These are phyloP conservation scores for Thalassarche chlororhynchos DNA, from an alignment of 2,113 vertebrate genomes.

Conservation along the genomic window DNA sequence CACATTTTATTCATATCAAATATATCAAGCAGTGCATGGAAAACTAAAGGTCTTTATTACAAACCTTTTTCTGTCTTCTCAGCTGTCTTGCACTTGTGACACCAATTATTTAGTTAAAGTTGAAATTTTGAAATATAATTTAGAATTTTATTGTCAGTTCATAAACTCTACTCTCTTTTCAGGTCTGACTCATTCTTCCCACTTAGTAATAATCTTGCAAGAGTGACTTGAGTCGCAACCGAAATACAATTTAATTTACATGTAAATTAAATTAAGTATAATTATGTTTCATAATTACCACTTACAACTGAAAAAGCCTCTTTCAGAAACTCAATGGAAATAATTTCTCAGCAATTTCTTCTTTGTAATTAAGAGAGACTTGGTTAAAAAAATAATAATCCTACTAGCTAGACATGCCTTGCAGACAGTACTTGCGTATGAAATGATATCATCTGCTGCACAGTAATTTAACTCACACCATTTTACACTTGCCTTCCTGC, in stretches of 20 bases:
- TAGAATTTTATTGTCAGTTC: slow-evolving; percentile 24
- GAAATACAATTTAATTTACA: slow-evolving; percentile 67
- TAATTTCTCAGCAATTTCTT: slow-evolving; percentile 19
- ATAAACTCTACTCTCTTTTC: background rate
- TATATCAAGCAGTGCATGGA: background rate
- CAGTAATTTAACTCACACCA: background rate
- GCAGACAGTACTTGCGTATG: background rate
- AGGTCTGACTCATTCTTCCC: slow-evolving; percentile 4
- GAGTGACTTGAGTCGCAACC: background rate
- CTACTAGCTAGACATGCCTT: background rate
- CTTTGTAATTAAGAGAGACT: background rate
- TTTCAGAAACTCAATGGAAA: slow-evolving; percentile 29
- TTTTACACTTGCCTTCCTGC: background rate
- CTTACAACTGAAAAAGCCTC: slow-evolving; percentile 40
- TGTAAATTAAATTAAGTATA: slow-evolving; percentile 62
- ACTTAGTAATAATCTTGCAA: slow-evolving; percentile 26
- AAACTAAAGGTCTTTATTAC: background rate
- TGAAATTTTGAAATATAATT: slow-evolving; percentile 49
- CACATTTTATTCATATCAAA: background rate
- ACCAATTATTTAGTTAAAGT: slow-evolving; percentile 35
- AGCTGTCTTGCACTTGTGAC: background rate
- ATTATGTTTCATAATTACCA: slow-evolving; percentile 44
- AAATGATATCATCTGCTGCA: background rate
- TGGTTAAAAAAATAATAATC: background rate
- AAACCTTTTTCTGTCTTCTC: background rate